Base-by-base conservation (phyloP, 2,113 vertebrate genomes). In the Psilopsiagon aurifrons region DNA sequence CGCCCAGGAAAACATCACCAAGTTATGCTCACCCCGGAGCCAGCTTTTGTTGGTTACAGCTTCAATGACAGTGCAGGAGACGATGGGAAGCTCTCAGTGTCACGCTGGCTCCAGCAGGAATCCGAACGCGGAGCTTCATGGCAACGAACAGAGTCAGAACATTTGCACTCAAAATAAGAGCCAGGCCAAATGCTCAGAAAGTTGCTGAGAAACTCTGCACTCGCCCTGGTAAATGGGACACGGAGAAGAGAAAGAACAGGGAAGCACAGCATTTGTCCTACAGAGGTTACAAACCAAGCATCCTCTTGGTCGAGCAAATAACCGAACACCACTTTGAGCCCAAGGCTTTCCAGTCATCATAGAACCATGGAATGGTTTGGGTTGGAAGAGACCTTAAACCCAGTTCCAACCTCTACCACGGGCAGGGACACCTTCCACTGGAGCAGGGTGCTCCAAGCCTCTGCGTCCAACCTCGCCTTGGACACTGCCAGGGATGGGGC, bases 31-130 rank as follows among this genome's bases (percentile, higher is more conserved):
- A 31, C 83, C 91, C 92, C 1, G 1, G 81, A 96, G 96, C 86
- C 91, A 97, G 91, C 94, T 95, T 96, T 91, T 96, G 92, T 89
- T 88, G 95, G 94, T 97, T 93, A 95, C 69, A 85, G 91, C 74
- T 79, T 91, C 96, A 94, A 6, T 76, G 95, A 88, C 91, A 96
- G 88, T 54, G 92, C 88, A 92, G 47, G 92, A 96, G 95, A 94
- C 1, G 86, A 90, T 74, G 95, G 90, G 91, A 92, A 96, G 92
- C 92, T 86, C 92, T 39, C 25, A 95, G 92, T 84, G 87, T 94
- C 95, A 85, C 81, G 62, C 92, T 95, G 96, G 96, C 96, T 97
- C 94, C 92, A 68, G 83, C 68, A 94, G 90, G 92, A 96, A 95
- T 94, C 85, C 4, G 3, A 95, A 79, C 0, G n/a, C 74, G 2